Percentiles rank a stretch among this genome's conserved stretches.
These are phyloP conservation scores for Lacanobia wlatinum DNA, from an alignment of 2,888 invertebrate species.

Conservation along the genomic window DNA sequence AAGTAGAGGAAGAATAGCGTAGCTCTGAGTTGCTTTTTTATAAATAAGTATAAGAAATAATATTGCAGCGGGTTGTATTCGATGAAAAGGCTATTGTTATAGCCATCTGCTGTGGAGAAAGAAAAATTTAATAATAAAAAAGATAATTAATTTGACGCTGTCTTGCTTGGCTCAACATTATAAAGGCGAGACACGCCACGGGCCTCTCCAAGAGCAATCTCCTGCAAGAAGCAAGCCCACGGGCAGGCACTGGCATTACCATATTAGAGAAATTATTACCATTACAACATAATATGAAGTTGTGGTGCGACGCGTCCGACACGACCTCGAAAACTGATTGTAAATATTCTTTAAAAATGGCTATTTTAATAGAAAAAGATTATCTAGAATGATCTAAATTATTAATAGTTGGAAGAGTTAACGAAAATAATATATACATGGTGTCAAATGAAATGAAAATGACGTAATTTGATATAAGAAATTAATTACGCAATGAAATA, in stretches of 20 bases:
- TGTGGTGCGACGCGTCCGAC: constrained; percentile 51
- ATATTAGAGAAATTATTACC: constrained; percentile 83
- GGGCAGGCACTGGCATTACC: constrained; percentile 76
- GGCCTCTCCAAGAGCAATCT: constrained; percentile 76
- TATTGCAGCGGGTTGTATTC: background rate
- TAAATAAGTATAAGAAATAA: constrained; percentile 9
- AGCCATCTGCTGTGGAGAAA: constrained; percentile 3
- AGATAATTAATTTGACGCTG: constrained; percentile 31
- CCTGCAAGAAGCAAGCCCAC: constrained; percentile 75
- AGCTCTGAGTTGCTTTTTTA: background rate
- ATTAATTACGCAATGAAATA: constrained; percentile 9
- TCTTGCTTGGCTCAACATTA: constrained; percentile 68
- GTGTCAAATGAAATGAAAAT: background rate
- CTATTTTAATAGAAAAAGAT: background rate
- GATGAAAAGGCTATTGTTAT: constrained; percentile 9
- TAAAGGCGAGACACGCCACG: constrained; percentile 61
- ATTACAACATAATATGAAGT: constrained; percentile 78
- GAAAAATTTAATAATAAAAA: background rate
- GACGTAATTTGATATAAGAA: background rate
- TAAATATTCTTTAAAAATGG: constrained; percentile 15
- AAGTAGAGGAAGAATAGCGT: constrained; percentile 8
- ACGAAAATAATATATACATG: background rate
- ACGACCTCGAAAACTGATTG: constrained; percentile 48
- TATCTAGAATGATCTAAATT: background rate
- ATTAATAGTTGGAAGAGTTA: background rate